A percentile compares a stretch with the other conserved stretches of the same genome.
Evolutionary conservation across 35 echinoderm and acorn worm species (phyloP).

Genomic region (Anneissia japonica): DNA sequence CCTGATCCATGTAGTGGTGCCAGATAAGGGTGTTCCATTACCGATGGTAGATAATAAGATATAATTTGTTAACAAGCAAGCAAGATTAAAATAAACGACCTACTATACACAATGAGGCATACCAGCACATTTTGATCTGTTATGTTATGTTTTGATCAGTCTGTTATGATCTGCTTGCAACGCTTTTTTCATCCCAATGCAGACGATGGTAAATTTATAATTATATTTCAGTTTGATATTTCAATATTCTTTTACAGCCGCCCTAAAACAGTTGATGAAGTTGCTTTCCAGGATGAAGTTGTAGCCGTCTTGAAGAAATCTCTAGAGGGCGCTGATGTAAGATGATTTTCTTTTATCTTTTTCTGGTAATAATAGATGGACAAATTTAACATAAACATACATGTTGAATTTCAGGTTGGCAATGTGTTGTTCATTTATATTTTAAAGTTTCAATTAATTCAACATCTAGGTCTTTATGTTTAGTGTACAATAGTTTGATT

Average conservation of each 20-base stretch:
- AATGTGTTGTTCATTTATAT: too few species aligned
- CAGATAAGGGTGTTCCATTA: too few species aligned
- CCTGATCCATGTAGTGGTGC: too few species aligned
- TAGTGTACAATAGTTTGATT: too few species aligned
- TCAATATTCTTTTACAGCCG: conserved; percentile 62
- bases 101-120: background rate
- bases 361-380: too few species aligned
- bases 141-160: background rate
- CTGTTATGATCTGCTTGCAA: too few species aligned
- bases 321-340: conserved; percentile 90
- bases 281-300: conserved; percentile 84
- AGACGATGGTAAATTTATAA: background rate
- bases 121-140: background rate
- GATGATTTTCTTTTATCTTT: background rate
- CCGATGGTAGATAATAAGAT: too few species aligned
- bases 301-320: conserved; percentile 89
- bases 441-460: too few species aligned
- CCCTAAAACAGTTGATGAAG: conserved; percentile 82
- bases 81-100: background rate
- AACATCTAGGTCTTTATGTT: too few species aligned
- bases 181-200: background rate
- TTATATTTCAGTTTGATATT: background rate
- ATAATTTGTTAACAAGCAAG: background rate
- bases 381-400: too few species aligned
- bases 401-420: too few species aligned